A percentile compares a stretch with the other conserved stretches of the same genome.
These are phyloP conservation scores for Macrosteles quadrilineatus DNA, from an alignment of 1,140 invertebrate species.

Conservation along the genomic window DNA sequence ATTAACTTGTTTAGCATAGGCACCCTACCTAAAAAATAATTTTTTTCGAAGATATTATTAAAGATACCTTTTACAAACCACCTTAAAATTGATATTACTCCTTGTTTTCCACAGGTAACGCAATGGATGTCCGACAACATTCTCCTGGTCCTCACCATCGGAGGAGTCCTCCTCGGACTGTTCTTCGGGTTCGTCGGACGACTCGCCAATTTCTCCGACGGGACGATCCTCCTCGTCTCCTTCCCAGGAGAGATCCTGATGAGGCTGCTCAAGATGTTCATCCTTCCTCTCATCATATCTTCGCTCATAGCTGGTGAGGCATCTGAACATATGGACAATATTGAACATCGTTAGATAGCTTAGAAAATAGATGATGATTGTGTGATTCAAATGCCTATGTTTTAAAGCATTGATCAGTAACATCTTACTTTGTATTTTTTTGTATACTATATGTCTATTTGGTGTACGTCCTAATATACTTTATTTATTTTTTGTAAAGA, in stretches of 20 bases:
- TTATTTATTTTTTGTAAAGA: no score
- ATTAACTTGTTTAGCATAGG: no score
- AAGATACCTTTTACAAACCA: no score
- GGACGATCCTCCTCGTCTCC: constrained; percentile 58
- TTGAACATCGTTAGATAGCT: not conserved
- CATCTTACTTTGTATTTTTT: no score
- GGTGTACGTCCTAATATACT: no score
- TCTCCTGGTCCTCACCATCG: constrained; percentile 60
- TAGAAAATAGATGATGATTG: not conserved
- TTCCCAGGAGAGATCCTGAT: constrained; percentile 63
- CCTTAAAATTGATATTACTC: no score
- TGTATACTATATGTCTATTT: no score
- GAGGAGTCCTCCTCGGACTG: constrained; percentile 59
- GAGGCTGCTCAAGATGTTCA: constrained; percentile 62
- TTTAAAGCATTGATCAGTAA: no score
- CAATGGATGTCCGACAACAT: constrained; percentile 55
- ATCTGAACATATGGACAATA: no score
- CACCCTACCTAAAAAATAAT: no score
- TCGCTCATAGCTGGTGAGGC: constrained; percentile 60
- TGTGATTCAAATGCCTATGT: no score
- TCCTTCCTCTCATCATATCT: constrained; percentile 64
- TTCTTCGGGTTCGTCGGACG: constrained; percentile 58
- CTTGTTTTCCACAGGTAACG: constrained; percentile 45
- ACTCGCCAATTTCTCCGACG: constrained; percentile 46
- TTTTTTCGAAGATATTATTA: no score